phyloP scores from a whole-genome alignment of 2,888 invertebrate species.

The Dasysyrphus tricinctus region DNA sequence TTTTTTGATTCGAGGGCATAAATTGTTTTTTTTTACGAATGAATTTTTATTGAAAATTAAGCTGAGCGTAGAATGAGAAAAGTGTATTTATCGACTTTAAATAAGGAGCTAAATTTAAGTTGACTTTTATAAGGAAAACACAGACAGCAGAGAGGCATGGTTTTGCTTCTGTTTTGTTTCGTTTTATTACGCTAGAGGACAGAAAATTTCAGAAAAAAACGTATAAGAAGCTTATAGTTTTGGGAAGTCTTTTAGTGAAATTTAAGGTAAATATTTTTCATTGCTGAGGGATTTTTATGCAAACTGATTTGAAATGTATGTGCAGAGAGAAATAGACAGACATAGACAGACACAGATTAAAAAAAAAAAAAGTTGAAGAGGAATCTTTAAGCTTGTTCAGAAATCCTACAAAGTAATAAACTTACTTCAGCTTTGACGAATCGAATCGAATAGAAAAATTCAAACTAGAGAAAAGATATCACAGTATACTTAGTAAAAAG shows the following conservation, averaged over 20 bases:
- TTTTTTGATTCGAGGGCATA: conserved; percentile 41
- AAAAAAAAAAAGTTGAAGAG: not conserved
- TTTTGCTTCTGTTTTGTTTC: conserved; percentile 16
- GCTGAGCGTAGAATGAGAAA: conserved; percentile 13
- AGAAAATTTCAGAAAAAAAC: not conserved
- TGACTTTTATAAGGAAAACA: conserved; percentile 29
- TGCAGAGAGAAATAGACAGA: too few relatives aligned
- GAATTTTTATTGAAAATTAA: conserved; percentile 74
- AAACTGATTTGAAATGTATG: not conserved
- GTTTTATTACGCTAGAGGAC: not conserved
- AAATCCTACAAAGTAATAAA: not conserved
- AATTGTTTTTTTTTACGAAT: conserved; percentile 51
- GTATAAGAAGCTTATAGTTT: conserved; percentile 56
- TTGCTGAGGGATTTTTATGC: not conserved
- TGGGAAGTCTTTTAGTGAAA: conserved; percentile 39
- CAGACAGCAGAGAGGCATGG: not conserved
- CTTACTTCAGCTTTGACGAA: not conserved
- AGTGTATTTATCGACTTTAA: conserved; percentile 67
- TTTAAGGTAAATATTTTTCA: conserved; percentile 61
- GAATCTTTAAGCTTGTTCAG: not conserved
- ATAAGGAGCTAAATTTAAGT: conserved; percentile 41
- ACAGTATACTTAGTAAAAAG: not conserved
- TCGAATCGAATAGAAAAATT: not conserved
- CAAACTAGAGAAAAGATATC: not conserved
- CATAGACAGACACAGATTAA: too few relatives aligned